A percentile compares a stretch with the other conserved stretches of the same genome.
These are phyloP conservation scores for Sanderia malayensis DNA, from an alignment of 30 jellyfish, hydroid and myxozoan species.

Conservation along the genomic window DNA sequence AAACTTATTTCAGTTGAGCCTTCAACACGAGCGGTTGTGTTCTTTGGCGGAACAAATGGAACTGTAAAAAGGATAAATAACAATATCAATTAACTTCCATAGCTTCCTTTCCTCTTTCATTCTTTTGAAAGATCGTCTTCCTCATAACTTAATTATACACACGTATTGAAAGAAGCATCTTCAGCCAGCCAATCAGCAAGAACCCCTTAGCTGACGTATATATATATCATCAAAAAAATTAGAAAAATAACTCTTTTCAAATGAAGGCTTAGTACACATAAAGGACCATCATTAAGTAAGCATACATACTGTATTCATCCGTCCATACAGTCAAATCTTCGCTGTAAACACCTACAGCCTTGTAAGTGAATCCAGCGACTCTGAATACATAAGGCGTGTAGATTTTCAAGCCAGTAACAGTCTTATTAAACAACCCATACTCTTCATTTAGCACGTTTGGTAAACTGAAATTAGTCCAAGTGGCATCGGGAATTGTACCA, in stretches of 20 bases:
- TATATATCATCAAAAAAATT: too few relatives aligned
- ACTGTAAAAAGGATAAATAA: neutral
- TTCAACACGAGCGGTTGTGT: constrained; percentile 14
- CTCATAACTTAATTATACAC: too few relatives aligned
- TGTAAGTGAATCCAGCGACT: constrained; percentile 30
- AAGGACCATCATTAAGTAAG: neutral
- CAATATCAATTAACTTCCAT: too few relatives aligned
- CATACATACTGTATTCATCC: constrained; percentile 40
- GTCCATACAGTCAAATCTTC: constrained; percentile 58
- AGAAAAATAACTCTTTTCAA: neutral
- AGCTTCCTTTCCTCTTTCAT: too few relatives aligned
- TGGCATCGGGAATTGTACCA: constrained; percentile 12
- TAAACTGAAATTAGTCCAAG: constrained; percentile 8
- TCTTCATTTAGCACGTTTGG: constrained; percentile 18
- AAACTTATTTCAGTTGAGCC: constrained; percentile 26
- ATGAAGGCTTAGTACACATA: neutral
- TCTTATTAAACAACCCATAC: constrained; percentile 19
- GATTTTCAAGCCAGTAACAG: constrained; percentile 28
- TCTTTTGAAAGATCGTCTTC: too few relatives aligned
- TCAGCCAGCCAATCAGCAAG: too few relatives aligned
- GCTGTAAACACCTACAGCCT: constrained; percentile 35
- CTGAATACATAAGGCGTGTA: constrained; percentile 35
- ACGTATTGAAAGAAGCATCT: too few relatives aligned
- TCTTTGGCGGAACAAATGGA: constrained; percentile 30
- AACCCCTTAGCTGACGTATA: too few relatives aligned